These are phyloP conservation scores for Sarcophilus harrisii DNA, from an alignment of 2,797 vertebrate species.

Conservation along the genomic window DNA sequence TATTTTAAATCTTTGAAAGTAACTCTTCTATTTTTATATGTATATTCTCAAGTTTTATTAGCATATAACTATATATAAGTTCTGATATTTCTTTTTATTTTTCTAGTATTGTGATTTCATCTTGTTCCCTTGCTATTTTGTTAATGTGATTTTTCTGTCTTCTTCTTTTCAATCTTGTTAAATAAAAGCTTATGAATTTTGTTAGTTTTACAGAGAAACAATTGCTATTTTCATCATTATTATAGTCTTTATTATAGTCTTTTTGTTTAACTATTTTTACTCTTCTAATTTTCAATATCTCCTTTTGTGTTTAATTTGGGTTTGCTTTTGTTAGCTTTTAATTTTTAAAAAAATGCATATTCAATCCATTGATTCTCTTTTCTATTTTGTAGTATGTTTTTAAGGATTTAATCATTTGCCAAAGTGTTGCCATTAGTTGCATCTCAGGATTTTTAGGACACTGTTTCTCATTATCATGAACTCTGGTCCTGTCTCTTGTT, in stretches of 20 bases:
- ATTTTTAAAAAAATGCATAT: background rate
- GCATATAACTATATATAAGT: background rate
- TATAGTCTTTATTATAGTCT: background rate
- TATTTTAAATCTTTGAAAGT: background rate
- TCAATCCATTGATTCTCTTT: background rate
- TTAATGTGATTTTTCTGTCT: background rate
- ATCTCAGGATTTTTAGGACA: background rate
- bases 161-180: background rate
- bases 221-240: background rate
- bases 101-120: background rate
- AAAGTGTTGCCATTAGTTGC: background rate
- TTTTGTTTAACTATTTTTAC: background rate
- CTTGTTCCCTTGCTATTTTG: background rate
- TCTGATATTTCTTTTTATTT: background rate
- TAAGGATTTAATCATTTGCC: background rate
- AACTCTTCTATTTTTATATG: background rate
- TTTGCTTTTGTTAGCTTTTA: background rate
- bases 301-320: background rate
- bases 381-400: background rate
- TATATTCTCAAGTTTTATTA: background rate
- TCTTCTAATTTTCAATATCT: background rate
- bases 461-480: background rate
- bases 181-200: background rate
- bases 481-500: background rate
- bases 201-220: background rate